A percentile compares a stretch with the other conserved stretches of the same genome.
Conservation (phyloP, 1,140 invertebrate species). For the Plectrocnemia conspersa region DNA sequence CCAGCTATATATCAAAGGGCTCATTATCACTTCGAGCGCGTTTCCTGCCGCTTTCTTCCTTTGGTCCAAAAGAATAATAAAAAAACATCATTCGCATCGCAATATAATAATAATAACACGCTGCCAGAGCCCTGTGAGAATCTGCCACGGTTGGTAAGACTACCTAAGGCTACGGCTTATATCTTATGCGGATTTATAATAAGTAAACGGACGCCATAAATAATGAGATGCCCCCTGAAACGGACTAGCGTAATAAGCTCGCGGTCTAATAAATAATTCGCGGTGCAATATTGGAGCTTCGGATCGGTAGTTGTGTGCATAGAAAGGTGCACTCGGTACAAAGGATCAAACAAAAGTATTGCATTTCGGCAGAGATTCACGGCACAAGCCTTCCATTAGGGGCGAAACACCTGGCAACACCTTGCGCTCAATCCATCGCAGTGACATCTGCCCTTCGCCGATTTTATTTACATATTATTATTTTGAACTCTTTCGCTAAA, state of each 20-base stretch:
- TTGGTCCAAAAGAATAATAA: too few species aligned
- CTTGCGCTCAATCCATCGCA: conserved; percentile 12
- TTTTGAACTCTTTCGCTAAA: conserved; percentile 28
- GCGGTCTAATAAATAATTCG: too few species aligned
- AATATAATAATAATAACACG: too few species aligned
- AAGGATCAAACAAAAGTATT: conserved; percentile 16
- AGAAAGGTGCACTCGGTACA: conserved; percentile 12
- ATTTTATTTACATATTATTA: conserved; percentile 32
- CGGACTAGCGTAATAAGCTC: too few species aligned
- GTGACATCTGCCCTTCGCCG: conserved; percentile 18
- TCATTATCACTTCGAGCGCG: too few species aligned
- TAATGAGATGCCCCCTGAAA: conserved; percentile 28
- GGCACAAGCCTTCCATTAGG: conserved; percentile 34
- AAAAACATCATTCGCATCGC: too few species aligned
- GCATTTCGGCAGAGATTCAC: conserved; percentile 11
- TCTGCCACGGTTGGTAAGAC: too few species aligned
- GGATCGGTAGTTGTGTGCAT: too few species aligned
- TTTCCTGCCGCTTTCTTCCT: too few species aligned
- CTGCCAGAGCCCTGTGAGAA: too few species aligned
- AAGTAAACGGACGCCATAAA: conserved; percentile 33
- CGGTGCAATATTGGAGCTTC: too few species aligned
- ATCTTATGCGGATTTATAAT: conserved; percentile 24
- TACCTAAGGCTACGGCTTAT: conserved; percentile 25
- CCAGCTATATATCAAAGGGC: too few species aligned
- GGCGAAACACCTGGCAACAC: conserved; percentile 23